Evolutionary conservation across 1,140 invertebrate genomes (phyloP), one percentile per base, ranked within the genome.

Genomic region (Matsumurasca onukii): DNA sequence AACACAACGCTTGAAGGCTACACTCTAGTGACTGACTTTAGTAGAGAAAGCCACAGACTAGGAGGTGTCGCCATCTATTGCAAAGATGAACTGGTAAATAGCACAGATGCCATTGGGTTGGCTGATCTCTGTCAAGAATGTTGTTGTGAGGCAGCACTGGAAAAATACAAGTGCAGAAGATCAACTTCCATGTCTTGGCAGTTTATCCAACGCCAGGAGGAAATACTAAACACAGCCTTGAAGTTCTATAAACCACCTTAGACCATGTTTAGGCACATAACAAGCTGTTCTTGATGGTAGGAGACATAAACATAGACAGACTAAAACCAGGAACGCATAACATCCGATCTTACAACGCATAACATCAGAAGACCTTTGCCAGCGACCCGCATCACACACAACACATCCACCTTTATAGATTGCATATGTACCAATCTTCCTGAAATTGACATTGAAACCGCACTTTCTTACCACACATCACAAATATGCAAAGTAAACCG

Each of bases 391-490:
- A 15, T 52, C 12, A 52, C 49, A 12, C 22, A 17, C 20, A 22
- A 52, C 12, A 52, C 49, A 52, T 12, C 49, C 49, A 15, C 20
- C 12, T 52, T 22, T 22, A 52, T 52, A 12, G 20, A 52, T 22
- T 52, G 49, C 49, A 52, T 52, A 12, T 52, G 49, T 22, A 52
- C 49, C 22, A 52, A 52, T 52, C 3, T 52, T 52, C 12, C 49
- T 17, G 49, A 52, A 22, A 52, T 17, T 20, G 49, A 52, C 49
- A 52, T 52, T 22, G 12, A 52, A 22, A 12, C 20, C 22, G 49
- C 3, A 52, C 49, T 52, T 12, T 52, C 49, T 52, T 3, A 52
- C 49, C 49, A 52, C 5, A 52, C 49, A 22, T 12, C 49, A 52
- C 49, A 52, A 22, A 52, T 52, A 12, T 52, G 49, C 49, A 12